Base-by-base conservation (phyloP, 2,888 invertebrate genomes). In the Synanthedon tipuliformis region DNA sequence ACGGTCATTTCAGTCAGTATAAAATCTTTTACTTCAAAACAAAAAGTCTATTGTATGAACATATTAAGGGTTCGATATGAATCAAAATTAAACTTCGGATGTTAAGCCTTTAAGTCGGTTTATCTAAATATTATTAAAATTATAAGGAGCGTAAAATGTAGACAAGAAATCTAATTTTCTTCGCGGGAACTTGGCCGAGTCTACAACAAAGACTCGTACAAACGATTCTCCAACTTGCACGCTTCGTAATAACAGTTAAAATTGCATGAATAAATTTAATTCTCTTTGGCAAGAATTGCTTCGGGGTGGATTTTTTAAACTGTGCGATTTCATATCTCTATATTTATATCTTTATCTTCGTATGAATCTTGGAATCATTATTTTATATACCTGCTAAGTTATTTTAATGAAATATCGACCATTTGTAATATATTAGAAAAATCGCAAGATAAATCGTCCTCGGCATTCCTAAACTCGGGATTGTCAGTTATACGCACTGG, bases 81-180 rank as follows among this genome's bases (percentile, higher is more conserved):
- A 45, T 45, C 15, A 45, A 45, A 45, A n/a, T 12, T 15, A 45
- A 45, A 45, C 45, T 45, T 45, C n/a, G 45, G 3, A 45, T 34
- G 34, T 16, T 50, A 18, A 53, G 41, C 53, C 45, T 50, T 52
- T 50, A 34, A 52, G 23, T 48, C 50, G 50, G 48, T 53, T 53
- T 16, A 27, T 40, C 45, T 50, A 18, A 34, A 51, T 51, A 50
- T 54, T 51, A 51, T 41, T 40, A 54, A 51, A 51, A 51, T 49
- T 23, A 23, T 51, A 54, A 54, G 41, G 41, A 45, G 34, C 54
- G 41, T 51, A 50, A 54, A 51, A 54, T 54, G 51, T 54, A 52
- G 49, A 49, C 51, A 52, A 52, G 51, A 54, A 50, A 54, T 54
- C 54, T 54, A 54, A 54, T 54, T 51, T 54, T 50, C 50, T 54